Evolutionary conservation across 2,113 vertebrate species (phyloP).

Genomic region (Heloderma charlesbogerti): DNA sequence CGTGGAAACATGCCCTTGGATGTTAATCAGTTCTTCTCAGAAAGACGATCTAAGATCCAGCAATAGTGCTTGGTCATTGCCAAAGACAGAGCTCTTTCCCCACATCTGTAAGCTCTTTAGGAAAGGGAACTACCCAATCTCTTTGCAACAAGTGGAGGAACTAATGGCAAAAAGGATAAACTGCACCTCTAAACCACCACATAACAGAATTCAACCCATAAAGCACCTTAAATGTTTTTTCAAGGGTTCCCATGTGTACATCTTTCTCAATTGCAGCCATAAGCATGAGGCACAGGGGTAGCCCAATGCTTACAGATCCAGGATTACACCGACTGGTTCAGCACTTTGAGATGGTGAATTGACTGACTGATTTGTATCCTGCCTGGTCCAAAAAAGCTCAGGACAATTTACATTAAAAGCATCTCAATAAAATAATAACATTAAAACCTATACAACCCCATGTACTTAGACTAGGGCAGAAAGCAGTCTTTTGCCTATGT

Average conservation of each 20-base stretch:
- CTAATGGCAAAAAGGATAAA: neutral
- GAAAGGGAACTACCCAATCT: neutral
- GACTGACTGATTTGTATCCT: neutral
- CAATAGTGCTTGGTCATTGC: conserved; percentile 22
- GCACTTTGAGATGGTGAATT: neutral
- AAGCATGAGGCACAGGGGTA: neutral
- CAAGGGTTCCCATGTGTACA: neutral
- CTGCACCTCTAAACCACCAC: neutral
- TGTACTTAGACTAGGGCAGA: neutral
- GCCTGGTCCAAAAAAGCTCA: neutral
- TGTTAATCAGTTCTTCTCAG: neutral
- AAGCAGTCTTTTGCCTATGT: neutral
- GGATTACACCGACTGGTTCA: neutral
- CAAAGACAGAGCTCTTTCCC: conserved; percentile 10
- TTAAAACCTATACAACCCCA: neutral
- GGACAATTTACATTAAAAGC: neutral
- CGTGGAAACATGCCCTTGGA: no score
- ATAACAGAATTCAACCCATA: neutral
- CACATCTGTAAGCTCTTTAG: conserved; percentile 27
- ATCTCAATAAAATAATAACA: neutral
- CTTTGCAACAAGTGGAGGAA: neutral
- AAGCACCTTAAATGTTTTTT: neutral
- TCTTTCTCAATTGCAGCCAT: neutral
- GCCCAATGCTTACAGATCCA: neutral
- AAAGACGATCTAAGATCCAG: conserved; percentile 2